These are phyloP conservation scores for Menidia menidia DNA, from an alignment of 2,797 vertebrate genomes.

Conservation along the genomic window DNA sequence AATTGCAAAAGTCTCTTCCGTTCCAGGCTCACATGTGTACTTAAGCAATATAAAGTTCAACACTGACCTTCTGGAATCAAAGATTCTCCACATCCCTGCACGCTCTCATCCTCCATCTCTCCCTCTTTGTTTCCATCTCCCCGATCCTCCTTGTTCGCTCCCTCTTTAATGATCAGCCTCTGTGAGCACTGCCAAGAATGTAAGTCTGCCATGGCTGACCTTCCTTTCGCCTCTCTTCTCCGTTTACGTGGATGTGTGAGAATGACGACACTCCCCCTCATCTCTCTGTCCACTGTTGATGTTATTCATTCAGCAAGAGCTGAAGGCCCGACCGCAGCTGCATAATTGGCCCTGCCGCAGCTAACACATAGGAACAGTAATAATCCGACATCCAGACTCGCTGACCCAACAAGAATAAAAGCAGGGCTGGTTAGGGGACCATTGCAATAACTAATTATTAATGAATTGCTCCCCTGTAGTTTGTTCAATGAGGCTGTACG, in stretches of 20 bases:
- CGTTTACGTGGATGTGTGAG: conserved; percentile 57
- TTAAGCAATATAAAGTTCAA: conserved; percentile 4
- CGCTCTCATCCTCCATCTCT: conserved; percentile 34
- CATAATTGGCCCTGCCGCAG: conserved; percentile 43
- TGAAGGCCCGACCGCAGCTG: conserved; percentile 29
- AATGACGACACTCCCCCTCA: conserved; percentile 38
- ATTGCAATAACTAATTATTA: too few species aligned
- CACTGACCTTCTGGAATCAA: conserved; percentile 47
- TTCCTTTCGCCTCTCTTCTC: conserved; percentile 61
- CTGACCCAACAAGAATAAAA: background rate
- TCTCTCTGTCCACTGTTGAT: conserved; percentile 26
- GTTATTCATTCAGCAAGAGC: conserved; percentile 50
- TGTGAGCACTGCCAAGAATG: conserved; percentile 64
- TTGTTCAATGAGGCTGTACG: too few species aligned
- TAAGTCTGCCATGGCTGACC: conserved; percentile 64
- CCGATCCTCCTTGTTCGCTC: conserved; percentile 23
- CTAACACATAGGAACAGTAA: conserved; percentile 44
- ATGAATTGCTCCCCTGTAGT: too few species aligned
- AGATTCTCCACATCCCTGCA: conserved; percentile 27
- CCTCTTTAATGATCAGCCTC: conserved; percentile 50
- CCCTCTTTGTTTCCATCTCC: conserved; percentile 19
- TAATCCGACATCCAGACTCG: conserved; percentile 18
- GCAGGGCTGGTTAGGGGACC: too few species aligned
- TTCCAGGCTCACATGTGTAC: background rate
- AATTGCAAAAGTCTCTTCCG: too few species aligned